Evolutionary conservation across 2,888 invertebrate species (phyloP).

Genomic region (Ormyrus nitidulus): DNA sequence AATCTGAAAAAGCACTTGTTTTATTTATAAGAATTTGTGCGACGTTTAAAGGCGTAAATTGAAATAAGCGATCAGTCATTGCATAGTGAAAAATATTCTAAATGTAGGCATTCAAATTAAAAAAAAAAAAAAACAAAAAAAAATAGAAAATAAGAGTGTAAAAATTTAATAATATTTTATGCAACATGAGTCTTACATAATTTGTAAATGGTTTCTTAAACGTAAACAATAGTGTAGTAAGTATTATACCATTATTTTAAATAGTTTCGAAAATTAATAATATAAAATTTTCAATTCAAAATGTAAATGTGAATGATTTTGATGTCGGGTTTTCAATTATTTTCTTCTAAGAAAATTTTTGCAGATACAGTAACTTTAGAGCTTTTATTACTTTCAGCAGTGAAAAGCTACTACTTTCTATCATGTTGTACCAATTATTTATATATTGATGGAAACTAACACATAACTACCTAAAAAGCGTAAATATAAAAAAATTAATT

Average conservation of each 20-base stretch:
- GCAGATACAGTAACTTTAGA: too few relatives aligned
- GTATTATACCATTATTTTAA: too few relatives aligned
- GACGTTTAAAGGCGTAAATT: neutral
- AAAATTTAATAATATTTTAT: neutral
- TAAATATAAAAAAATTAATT: constrained; percentile 27
- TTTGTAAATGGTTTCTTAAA: too few relatives aligned
- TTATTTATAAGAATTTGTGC: constrained; percentile 4
- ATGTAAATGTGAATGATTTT: neutral
- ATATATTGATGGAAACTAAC: constrained; percentile 18
- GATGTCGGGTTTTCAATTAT: too few relatives aligned
- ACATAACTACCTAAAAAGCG: constrained; percentile 42
- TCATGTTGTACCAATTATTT: neutral
- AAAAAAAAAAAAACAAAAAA: neutral
- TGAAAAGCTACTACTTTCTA: constrained; percentile 17
- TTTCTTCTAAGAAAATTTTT: too few relatives aligned
- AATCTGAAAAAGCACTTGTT: neutral
- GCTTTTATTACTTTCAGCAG: too few relatives aligned
- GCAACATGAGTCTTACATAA: neutral
- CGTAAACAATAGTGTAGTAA: neutral
- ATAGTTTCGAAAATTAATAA: too few relatives aligned
- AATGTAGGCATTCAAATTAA: constrained; percentile 15
- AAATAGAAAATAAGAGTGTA: neutral
- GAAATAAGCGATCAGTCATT: constrained; percentile 8
- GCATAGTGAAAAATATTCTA: neutral
- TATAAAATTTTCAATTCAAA: too few relatives aligned